Evolutionary conservation across 2,888 invertebrate species (phyloP), one percentile per base, ranked within the genome.

Genomic region (Silvanus unidentatus): DNA sequence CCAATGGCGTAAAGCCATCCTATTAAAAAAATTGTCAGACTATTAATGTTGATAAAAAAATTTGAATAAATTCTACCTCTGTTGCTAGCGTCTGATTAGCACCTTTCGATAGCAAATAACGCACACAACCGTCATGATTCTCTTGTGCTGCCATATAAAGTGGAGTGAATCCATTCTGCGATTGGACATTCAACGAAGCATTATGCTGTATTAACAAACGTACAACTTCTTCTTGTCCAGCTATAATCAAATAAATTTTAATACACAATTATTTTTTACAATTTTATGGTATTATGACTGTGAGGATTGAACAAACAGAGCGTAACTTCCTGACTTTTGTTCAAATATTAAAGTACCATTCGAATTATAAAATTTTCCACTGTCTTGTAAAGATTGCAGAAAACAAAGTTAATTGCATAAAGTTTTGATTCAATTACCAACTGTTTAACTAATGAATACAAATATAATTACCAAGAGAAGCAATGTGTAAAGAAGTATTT

Each of bases 71-170:
- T 9, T 9, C 8, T 66, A 86, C 95, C 82, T 97, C 97, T 28
- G 98, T 99, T 39, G 97, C 92, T 40, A 99, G 77, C 39, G 90
- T 89, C 72, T 97, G 98, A 72, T 95, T 97, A 52, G 97, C 98
- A 37, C 93, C 94, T 66, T 93, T 92, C 28, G 86, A 80, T 44
- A 98, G 76, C 46, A 98, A 77, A 75, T 90, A 88, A 66, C 89
- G 86, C 53, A 99, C 98, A 58, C 94, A 93, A 5, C 81, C 81
- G 50, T 94, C 94, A 67, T 97, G 95, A 70, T 95, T 95, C 72
- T 96, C 96, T 74, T 96, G 98, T 8, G 98, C 95, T 2, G 96
- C 96, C 97, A 98, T 98, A 71, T 98, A 98, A 36, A 99, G 77
- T 1, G 98, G 98, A 0, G 98, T 97, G 75, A 98, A 99, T 36